Base-by-base conservation (phyloP, 2,888 invertebrate genomes). In the Plusia festucae region DNA sequence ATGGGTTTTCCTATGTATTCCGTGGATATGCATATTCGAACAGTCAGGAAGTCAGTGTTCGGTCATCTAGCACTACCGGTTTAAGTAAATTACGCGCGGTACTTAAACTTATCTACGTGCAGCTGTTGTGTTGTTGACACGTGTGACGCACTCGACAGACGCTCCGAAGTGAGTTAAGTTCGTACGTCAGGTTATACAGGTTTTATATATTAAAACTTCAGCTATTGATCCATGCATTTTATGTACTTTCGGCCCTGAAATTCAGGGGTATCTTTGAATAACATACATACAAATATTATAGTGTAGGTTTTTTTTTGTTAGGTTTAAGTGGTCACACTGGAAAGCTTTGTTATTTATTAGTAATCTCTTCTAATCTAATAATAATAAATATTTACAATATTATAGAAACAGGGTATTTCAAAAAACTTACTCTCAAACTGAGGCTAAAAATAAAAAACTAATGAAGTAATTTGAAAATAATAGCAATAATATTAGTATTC, bases 41-140 rank as follows among this genome's bases (percentile, higher is more conserved):
- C 63, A 67, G 66, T 67, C 74, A 79, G 80, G 83, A 84, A 83
- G 72, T 68, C 55, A 59, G 58, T 68, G 61, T 71, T 67, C 60
- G 68, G 57, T 44, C 57, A 58, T 68, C 66, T 73, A 70, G 57
- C 65, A 65, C 73, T 75, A 70, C 77, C 73, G 78, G 80, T 74
- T 68, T 73, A 68, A 73, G 70, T 73, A 68, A 80, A 74, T 71
- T 76, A 72, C 71, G 61, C 65, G 60, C 65, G 51, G 70, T 75
- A 75, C 74, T 74, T 74, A 64, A 71, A 80, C 69, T 77, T 77
- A 76, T 80, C 81, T 81, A 71, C 73, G 70, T 73, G 77, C 84
- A 83, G 80, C 82, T 85, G 85, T 80, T 68, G 61, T 73, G 16
- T 4, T 78, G 65, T 73, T 78, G 73, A 81, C 73, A 71, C 58